Percentiles rank a stretch among this genome's conserved stretches.
These are phyloP conservation scores for Columbina picui DNA, from an alignment of 2,113 vertebrate species.

Conservation along the genomic window DNA sequence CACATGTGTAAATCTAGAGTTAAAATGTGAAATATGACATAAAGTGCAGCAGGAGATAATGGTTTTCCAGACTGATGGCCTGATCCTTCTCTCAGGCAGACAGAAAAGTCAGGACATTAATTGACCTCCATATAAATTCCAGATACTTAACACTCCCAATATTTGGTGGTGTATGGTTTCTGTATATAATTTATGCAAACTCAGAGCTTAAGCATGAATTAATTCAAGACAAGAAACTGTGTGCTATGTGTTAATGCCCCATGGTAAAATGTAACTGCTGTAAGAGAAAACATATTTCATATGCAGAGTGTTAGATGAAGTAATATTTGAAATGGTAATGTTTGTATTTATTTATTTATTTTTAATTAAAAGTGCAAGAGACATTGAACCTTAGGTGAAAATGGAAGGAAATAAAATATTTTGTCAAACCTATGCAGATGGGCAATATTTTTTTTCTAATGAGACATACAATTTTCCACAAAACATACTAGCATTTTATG, in stretches of 20 bases:
- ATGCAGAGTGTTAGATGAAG: constrained; percentile 1
- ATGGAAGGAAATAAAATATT: not conserved
- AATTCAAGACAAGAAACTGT: not conserved
- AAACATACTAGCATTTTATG: not conserved
- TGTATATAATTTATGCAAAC: constrained; percentile 30
- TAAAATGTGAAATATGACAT: not conserved
- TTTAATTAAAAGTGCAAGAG: not conserved
- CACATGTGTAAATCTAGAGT: not conserved
- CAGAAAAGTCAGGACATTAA: not conserved
- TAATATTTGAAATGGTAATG: constrained; percentile 11
- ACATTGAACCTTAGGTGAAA: not conserved
- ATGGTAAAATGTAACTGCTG: not conserved
- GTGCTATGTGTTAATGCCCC: not conserved
- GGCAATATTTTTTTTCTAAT: not conserved
- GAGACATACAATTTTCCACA: not conserved
- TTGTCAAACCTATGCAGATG: not conserved
- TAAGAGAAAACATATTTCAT: not conserved
- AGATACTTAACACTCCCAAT: not conserved
- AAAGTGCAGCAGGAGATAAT: not conserved
- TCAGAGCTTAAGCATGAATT: not conserved
- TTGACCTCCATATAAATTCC: not conserved
- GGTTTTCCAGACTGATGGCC: not conserved
- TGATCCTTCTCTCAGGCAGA: not conserved
- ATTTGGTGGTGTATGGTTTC: not conserved
- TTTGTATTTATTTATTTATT: not conserved